Base-by-base conservation (phyloP, 2,113 vertebrate genomes). In the Tragulus kanchil region DNA sequence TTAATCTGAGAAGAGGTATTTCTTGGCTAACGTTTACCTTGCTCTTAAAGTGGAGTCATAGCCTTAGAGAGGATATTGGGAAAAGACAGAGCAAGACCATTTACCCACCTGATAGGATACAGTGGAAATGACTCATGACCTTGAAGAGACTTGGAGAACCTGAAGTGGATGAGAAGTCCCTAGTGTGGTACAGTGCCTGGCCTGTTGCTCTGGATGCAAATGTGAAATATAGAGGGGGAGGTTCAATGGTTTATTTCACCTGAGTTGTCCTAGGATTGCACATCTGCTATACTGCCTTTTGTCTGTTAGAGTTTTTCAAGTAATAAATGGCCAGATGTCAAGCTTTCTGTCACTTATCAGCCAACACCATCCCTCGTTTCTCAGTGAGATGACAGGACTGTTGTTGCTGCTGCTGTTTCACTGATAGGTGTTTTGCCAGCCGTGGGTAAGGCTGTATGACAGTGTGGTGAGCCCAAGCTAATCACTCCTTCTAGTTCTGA, bases 291-390 rank as follows among this genome's bases (percentile, higher is more conserved):
- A 75, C 93, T 95, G 64, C 9, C 31, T 64, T 97, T 97, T 96
- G 67, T 98, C 96, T 25, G 10, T 96, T 93, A 17, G 11, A 50
- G 1, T 75, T 97, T 98, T 97, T 97, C 59, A 85, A 82, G 92
- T 67, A 88, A 77, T 93, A 97, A 93, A 75, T 91, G 92, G 87
- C 42, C 92, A 97, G 83, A 95, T 97, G 81, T 97, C 96, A 98
- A 97, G 73, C 12, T 96, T 97, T 69, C 86, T 98, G 81, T 96
- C 95, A 97, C 95, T 98, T 98, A 98, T 96, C 91, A 92, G 83
- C 61, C 92, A 95, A 61, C 23, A 71, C 45, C 94, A 98, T 94
- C 78, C 61, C 89, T 98, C 56, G 42, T 71, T 97, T 36, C 59
- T 95, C 93, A 28, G 23, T 61, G 52, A 97, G 95, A 94, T 86